These are phyloP conservation scores for Peromyscus polionotus DNA, from an alignment of 2,113 vertebrate genomes.

Conservation along the genomic window DNA sequence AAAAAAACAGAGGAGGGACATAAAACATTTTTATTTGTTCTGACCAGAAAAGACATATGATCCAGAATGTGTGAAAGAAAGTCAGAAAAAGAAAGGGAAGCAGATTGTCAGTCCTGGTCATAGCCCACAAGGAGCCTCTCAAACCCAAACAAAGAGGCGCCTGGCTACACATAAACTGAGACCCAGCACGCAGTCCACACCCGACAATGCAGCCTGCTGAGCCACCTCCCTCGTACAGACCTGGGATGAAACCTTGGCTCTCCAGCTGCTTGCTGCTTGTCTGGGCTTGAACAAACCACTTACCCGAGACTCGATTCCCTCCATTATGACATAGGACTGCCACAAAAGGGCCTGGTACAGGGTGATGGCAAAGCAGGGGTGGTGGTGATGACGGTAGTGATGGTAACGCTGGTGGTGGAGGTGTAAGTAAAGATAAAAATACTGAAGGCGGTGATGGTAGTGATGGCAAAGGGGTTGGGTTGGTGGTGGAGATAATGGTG, in stretches of 20 bases:
- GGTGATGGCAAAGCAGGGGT: neutral
- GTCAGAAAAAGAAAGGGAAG: constrained; percentile 13
- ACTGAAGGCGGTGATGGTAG: neutral
- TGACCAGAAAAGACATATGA: constrained; percentile 59
- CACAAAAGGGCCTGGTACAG: neutral
- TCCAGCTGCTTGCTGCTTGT: neutral
- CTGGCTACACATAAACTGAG: neutral
- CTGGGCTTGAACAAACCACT: neutral
- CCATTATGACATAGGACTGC: neutral
- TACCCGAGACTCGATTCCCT: neutral
- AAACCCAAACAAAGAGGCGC: neutral
- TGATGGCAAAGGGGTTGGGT: neutral
- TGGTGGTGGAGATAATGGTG: neutral
- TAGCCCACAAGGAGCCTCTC: neutral
- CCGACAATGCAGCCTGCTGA: rapidly evolving
- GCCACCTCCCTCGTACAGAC: neutral
- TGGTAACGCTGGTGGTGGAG: no score
- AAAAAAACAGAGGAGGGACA: neutral
- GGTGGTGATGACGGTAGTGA: neutral
- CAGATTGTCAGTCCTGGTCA: constrained; percentile 10
- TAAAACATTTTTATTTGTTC: constrained; percentile 64
- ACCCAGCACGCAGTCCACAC: rapidly evolving
- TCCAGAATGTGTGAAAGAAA: constrained; percentile 39
- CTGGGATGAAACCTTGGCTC: neutral
- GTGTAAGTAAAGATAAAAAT: neutral